phyloP scores from a whole-genome alignment of 2,888 invertebrate genomes.

The Heteropelma amictum region DNA sequence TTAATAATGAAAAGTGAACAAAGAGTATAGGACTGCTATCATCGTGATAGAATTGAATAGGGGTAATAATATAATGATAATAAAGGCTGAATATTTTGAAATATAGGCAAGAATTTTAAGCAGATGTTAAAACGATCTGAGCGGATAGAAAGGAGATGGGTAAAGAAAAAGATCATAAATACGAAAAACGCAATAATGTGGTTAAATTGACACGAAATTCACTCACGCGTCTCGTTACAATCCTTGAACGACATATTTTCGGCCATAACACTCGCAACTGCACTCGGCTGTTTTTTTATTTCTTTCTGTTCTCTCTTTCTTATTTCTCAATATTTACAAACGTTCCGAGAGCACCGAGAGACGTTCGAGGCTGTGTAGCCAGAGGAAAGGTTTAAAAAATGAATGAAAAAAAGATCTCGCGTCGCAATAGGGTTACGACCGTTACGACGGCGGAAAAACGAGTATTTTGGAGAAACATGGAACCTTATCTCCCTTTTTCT shows the following conservation, averaged over 20 bases:
- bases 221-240: conserved; percentile 69
- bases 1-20: too few relatives aligned
- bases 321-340: conserved; percentile 25
- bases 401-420: conserved; percentile 17
- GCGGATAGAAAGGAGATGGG: not conserved
- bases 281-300: conserved; percentile 3
- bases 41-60: too few relatives aligned
- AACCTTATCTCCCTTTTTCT: conserved; percentile 18
- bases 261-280: conserved; percentile 68
- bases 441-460: too few relatives aligned
- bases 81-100: too few relatives aligned
- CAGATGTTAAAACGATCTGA: too few relatives aligned
- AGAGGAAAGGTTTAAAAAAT: not conserved
- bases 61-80: too few relatives aligned
- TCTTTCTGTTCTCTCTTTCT: not conserved
- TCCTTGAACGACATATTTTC: conserved; percentile 69
- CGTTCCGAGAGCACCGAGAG: not conserved
- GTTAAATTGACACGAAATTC: not conserved
- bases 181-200: not conserved
- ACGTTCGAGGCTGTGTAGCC: not conserved
- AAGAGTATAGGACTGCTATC: too few relatives aligned
- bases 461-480: conserved; percentile 26
- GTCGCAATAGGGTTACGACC: conserved; percentile 61
- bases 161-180: not conserved
- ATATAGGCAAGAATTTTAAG: too few relatives aligned